Percentiles rank a stretch among this genome's conserved stretches.
These are phyloP conservation scores for Alosa alosa DNA, from an alignment of 2,113 vertebrate species.

Conservation along the genomic window DNA sequence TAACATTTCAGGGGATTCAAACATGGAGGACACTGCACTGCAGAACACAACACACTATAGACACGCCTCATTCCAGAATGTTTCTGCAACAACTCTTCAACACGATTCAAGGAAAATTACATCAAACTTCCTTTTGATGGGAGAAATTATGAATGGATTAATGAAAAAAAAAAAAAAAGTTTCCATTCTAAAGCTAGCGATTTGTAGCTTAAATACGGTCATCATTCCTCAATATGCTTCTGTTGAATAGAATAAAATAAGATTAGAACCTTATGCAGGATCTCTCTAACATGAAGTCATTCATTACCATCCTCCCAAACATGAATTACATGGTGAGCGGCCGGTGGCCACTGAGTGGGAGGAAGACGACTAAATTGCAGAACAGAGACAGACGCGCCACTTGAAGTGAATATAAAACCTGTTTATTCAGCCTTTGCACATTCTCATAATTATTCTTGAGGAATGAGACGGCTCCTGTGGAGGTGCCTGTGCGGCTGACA, in stretches of 20 bases:
- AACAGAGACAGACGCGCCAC: conserved; percentile 29
- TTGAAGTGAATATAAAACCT: conserved; percentile 28
- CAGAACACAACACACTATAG: not conserved
- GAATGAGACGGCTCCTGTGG: conserved; percentile 32
- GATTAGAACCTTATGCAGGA: conserved; percentile 1
- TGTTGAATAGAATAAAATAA: conserved; percentile 20
- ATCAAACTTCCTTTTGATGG: not conserved
- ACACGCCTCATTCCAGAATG: not conserved
- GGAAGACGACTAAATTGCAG: conserved; percentile 30
- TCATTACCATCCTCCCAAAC: conserved; percentile 30
- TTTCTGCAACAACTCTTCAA: not conserved
- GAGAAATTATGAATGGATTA: conserved; percentile 22
- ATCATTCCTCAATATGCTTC: conserved; percentile 24
- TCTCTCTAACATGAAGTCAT: not conserved
- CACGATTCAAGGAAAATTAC: not conserved
- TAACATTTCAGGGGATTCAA: not conserved
- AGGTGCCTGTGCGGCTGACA: conserved; percentile 13
- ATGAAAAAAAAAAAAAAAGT: conserved; percentile 26
- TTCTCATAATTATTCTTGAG: conserved; percentile 32
- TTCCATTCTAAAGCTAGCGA: conserved; percentile 3
- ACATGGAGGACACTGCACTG: not conserved
- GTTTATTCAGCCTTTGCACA: conserved; percentile 41
- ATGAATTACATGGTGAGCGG: conserved; percentile 18
- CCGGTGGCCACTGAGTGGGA: not conserved
- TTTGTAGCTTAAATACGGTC: not conserved